Evolutionary conservation across 2,797 vertebrate genomes (phyloP), one percentile per base, ranked within the genome.

Genomic region (Apogon hyalosoma): DNA sequence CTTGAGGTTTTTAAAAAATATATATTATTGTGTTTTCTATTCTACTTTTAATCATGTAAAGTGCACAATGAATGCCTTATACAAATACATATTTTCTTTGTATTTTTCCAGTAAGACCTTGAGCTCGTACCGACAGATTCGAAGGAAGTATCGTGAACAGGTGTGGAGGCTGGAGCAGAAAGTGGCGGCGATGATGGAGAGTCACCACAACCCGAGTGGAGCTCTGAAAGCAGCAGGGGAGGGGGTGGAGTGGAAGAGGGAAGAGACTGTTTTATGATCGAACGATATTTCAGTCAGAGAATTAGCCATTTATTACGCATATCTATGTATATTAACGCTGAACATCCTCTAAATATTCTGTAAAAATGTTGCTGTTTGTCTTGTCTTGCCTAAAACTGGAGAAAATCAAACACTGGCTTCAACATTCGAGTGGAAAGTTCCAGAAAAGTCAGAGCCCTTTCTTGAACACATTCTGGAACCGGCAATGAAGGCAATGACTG

Each of bases 61-160:
- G 33, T 36, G 33, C 9, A 10, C 33, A 10, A 36, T 10, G 33
- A 36, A 36, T 2, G 33, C 33, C 2, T 10, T 36, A 36, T 36
- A 36, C 28, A 31, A 31, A 31, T 52, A 7, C 18, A 13, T 8
- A 11, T 3, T 60, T 18, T 51, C 1, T 1, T 0, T 61, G 14
- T 11, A 53, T 57, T 58, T 11, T 73, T 71, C 0, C 90, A 98
- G 97, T 7, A 92, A 95, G 77, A 93, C 95, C 69, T 79, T 95
- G 68, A 91, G 90, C 50, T 93, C 93, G 0, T 96, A 95, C 87
- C 88, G 93, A 21, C 93, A 91, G 21, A 92, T 95, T 45, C 94
- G 95, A 21, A 92, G 88, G 69, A 98, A 96, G 82, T 96, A 96
- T 73, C 92, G 94, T 1, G 94, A 95, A 68, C 97, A 97, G 78